Evolutionary conservation across 2,888 invertebrate genomes (phyloP).

Genomic region (Pseudanteris insignis): DNA sequence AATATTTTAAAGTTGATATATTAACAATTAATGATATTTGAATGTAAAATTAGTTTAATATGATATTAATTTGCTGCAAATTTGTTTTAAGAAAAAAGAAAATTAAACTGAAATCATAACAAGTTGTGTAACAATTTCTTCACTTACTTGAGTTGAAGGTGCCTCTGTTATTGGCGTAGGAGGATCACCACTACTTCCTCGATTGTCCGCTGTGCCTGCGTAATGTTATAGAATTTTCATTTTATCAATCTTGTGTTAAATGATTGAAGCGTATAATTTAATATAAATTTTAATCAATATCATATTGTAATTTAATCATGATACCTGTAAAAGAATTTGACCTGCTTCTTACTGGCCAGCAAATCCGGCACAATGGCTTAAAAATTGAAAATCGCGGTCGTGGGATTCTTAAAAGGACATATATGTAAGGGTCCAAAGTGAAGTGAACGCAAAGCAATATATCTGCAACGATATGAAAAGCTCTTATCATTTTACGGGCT

Average conservation of each 20-base stretch:
- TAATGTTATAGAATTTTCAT: no score
- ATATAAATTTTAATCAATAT: no score
- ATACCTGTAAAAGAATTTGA: conserved; percentile 59
- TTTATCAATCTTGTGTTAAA: no score
- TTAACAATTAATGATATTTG: no score
- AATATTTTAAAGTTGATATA: no score
- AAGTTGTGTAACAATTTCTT: conserved; percentile 54
- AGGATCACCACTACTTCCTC: conserved; percentile 58
- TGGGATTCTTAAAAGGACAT: conserved; percentile 75
- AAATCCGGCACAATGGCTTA: conserved; percentile 60
- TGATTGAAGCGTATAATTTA: no score
- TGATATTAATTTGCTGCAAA: no score
- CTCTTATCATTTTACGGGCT: conserved; percentile 52
- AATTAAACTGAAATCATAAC: conserved; percentile 53
- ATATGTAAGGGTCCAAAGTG: conserved; percentile 83
- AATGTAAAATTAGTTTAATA: no score
- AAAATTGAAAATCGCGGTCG: conserved; percentile 58
- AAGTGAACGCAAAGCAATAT: conserved; percentile 83
- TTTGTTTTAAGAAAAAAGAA: conserved; percentile 25
- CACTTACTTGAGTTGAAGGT: conserved; percentile 62
- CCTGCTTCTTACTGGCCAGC: conserved; percentile 59
- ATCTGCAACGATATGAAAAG: conserved; percentile 74
- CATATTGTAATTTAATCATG: no score
- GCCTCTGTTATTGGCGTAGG: conserved; percentile 64
- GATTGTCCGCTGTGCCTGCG: conserved; percentile 57